Evolutionary conservation across 2,888 invertebrate genomes (phyloP), one percentile per base, ranked within the genome.

Genomic region (Rhodophaea formosa): DNA sequence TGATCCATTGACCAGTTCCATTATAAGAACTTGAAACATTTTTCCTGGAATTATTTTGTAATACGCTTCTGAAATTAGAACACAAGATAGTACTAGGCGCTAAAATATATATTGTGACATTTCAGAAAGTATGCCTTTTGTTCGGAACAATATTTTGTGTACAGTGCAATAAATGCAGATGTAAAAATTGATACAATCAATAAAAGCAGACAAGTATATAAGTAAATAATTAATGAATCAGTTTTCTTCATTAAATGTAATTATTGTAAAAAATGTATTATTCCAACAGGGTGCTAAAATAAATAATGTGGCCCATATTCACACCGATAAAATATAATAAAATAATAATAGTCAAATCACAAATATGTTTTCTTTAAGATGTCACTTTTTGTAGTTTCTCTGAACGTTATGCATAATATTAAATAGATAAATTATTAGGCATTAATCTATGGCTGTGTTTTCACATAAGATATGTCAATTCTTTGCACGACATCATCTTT

Each of bases 391-490:
- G 61, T 71, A 72, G 70, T 65, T 71, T 72, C 59, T 69, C 72
- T 62, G 67, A 70, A 62, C 62, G 70, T 77, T 73, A 63, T 57
- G 47, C 45, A 60, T 59, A 60, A 65, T 58, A 62, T 60, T 57
- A 57, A 46, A 57, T 59, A 58, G 57, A 60, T 62, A 60, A 64
- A 65, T 62, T 56, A 74, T 66, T 85, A 86, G 81, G 78, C 80
- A 78, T 84, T 84, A 88, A 88, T 84, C 81, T 87, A 88, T 88
- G 90, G 90, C 90, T 91, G 90, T 90, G 90, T 91, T 85, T 81
- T 89, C 88, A 91, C 86, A 78, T 87, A 89, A 88, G 84, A 78
- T 88, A 86, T 74, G 90, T 91, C 90, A 91, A 90, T 89, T 91
- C 86, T 85, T 83, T 87, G 90, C 90, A 91, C 90, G 77, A 86